Percentiles rank a stretch among this genome's conserved stretches.
These are phyloP conservation scores for Alcis repandata DNA, from an alignment of 2,888 invertebrate genomes.

Conservation along the genomic window DNA sequence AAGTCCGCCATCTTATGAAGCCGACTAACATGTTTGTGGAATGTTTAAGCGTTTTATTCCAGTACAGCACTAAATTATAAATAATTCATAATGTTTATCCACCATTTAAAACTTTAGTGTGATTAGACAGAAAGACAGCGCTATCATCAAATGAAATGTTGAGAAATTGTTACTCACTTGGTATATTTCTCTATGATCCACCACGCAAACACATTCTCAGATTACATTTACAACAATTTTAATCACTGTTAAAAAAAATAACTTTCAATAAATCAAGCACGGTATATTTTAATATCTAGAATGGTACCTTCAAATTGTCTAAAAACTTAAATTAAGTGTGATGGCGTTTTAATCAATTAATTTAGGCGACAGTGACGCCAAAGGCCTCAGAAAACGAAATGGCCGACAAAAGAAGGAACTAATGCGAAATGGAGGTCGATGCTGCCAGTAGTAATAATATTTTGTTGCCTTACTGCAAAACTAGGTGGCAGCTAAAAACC, in stretches of 20 bases:
- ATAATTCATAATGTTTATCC: not conserved
- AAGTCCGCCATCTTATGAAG: constrained; percentile 14
- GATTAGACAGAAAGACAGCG: not conserved
- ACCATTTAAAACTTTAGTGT: too few relatives aligned
- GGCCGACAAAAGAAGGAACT: constrained; percentile 63
- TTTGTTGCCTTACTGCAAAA: constrained; percentile 20
- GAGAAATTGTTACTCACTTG: constrained; percentile 1
- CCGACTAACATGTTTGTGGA: not conserved
- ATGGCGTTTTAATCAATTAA: constrained; percentile 79
- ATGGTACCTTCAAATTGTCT: constrained; percentile 22
- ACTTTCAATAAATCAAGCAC: not conserved
- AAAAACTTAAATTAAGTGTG: constrained; percentile 73
- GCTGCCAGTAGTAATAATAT: constrained; percentile 26
- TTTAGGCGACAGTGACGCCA: constrained; percentile 73
- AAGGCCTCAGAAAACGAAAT: constrained; percentile 58
- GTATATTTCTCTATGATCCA: not conserved
- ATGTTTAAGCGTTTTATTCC: not conserved
- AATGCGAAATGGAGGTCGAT: constrained; percentile 33
- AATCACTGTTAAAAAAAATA: not conserved
- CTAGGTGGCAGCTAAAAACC: constrained; percentile 28
- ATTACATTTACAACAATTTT: not conserved
- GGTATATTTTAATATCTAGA: too few relatives aligned
- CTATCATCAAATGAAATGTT: not conserved
- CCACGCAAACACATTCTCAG: constrained; percentile 5
- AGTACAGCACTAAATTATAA: not conserved